Base-by-base conservation (phyloP, 2,888 invertebrate genomes). In the Dasysyrphus albostriatus region DNA sequence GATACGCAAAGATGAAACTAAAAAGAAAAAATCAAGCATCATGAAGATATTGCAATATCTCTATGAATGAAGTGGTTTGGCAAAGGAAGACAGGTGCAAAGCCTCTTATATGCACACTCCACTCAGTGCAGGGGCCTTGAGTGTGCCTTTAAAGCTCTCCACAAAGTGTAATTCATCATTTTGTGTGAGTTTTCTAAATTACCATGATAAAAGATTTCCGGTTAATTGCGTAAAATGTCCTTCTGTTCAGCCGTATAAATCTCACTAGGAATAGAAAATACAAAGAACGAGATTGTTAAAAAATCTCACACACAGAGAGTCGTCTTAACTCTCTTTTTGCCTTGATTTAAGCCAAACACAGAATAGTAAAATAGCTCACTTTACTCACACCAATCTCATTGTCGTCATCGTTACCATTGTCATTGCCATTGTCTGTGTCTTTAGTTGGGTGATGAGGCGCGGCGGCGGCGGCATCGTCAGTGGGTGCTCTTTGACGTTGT, bases 101-200 rank as follows among this genome's bases (percentile, higher is more conserved):
- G n/a, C 65, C 44, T 16, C 29, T 12, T 29, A 49, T 37, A 2
- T 29, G 4, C 12, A 10, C 12, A 10, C 12, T 42, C 10, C 12
- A 9, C 7, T 16, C 34, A 32, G 9, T 29, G 51, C 24, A 24
- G 29, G 12, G 56, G 32, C 58, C 12, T 39, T 44, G n/a, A n/a
- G 51, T 10, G 34, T 47, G 54, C 47, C 44, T 49, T 72, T 47
- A 67, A 74, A 58, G 44, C 61, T 69, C 61, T 69, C 44, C n/a
- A 32, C 44, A 67, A 44, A 78, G 47, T 49, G 79, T 70, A 83
- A 83, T 79, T 74, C 74, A 83, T 79, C 83, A 79, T 79, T 74
- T 77, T 67, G 77, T 72, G 61, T 34, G 67, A 82, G 58, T 67
- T 77, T 47, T 44, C 61, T 10, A 54, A 83, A 83, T 83, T 79